Conservation (phyloP, 1,140 invertebrate genomes). For the Hyles vespertilio region DNA sequence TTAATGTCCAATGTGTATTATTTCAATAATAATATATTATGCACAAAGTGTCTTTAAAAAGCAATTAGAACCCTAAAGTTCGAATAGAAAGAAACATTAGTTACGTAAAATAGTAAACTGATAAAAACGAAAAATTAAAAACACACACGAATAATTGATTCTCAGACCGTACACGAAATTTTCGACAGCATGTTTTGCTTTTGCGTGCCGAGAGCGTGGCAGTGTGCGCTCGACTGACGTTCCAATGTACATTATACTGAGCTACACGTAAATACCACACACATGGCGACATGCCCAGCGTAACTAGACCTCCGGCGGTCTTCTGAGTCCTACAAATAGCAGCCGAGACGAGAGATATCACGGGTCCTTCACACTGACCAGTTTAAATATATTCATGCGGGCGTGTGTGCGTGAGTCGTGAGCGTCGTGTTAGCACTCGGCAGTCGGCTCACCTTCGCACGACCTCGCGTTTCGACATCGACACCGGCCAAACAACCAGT, state of each 20-base stretch:
- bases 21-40: no score
- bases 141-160: conserved; percentile 14
- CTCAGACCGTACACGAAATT: conserved; percentile 47
- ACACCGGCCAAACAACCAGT: conserved; percentile 48
- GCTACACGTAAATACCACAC: conserved; percentile 31
- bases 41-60: no score
- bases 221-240: conserved; percentile 29
- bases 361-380: conserved; percentile 15
- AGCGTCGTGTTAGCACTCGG: conserved; percentile 54
- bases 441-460: conserved; percentile 64
- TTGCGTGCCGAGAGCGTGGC: conserved; percentile 40
- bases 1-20: background rate
- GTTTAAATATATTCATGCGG: conserved; percentile 24
- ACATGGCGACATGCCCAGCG: conserved; percentile 14
- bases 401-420: conserved; percentile 43
- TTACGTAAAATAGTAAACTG: no score
- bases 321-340: background rate
- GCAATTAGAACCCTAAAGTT: no score
- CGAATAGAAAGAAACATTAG: no score
- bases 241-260: conserved; percentile 24
- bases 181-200: conserved; percentile 55
- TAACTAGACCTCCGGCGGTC: conserved; percentile 20
- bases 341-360: background rate
- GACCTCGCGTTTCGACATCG: conserved; percentile 67
- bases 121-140: background rate